Conservation (phyloP, 2,797 vertebrate genomes). For the Darevskia nairensis region DNA sequence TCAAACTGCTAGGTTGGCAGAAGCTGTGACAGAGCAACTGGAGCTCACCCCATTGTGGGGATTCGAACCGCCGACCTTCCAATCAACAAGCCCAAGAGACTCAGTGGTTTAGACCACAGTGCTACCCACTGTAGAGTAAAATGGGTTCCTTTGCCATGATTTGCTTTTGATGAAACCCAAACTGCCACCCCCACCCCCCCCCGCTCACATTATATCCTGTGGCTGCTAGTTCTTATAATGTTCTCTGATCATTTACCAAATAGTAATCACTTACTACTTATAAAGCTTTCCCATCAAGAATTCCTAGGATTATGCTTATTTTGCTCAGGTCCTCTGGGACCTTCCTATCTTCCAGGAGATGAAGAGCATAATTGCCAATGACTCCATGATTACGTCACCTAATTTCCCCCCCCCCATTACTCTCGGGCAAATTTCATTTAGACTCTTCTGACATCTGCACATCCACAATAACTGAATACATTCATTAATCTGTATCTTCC, state of each 20-base stretch:
- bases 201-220: not conserved
- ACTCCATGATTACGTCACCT: slow-evolving; percentile 19
- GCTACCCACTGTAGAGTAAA: not conserved
- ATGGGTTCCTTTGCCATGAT: not conserved
- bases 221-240: not conserved
- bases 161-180: not conserved
- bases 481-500: slow-evolving; percentile 31
- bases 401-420: not conserved
- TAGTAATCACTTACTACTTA: slow-evolving; percentile 9
- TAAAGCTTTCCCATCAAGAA: not conserved
- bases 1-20: no score
- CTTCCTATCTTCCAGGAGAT: slow-evolving; percentile 8
- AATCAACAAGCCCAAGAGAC: no score
- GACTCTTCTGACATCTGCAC: slow-evolving; percentile 3
- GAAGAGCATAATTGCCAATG: slow-evolving; percentile 23
- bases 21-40: no score
- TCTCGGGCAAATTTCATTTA: slow-evolving; percentile 28
- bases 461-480: slow-evolving; percentile 29
- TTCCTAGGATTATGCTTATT: slow-evolving; percentile 20
- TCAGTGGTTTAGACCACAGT: no score
- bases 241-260: not conserved
- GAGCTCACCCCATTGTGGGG: no score
- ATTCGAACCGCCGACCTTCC: no score
- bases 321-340: slow-evolving; percentile 1
- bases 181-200: not conserved